phyloP scores from a whole-genome alignment of 2,113 vertebrate genomes.

The Rostratula benghalensis region DNA sequence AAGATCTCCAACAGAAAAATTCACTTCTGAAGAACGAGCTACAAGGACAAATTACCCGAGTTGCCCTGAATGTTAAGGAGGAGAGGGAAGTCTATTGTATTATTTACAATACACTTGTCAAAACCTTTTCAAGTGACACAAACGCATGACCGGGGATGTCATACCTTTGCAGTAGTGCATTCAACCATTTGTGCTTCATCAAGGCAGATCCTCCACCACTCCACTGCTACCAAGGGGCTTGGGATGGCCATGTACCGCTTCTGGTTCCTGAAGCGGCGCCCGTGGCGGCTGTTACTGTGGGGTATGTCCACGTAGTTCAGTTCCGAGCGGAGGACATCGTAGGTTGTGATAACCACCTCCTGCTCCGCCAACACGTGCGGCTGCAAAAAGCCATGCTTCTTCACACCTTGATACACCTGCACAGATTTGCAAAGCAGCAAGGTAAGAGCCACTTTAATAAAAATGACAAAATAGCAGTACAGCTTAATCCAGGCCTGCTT shows the following conservation, averaged over 20 bases:
- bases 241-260: slow-evolving; percentile 99
- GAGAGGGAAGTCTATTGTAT: neutral
- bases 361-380: slow-evolving; percentile 93
- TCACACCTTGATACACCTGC: slow-evolving; percentile 96
- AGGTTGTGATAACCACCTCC: slow-evolving; percentile 98
- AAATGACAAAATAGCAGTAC: neutral
- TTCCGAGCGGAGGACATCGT: slow-evolving; percentile 93
- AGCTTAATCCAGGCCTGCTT: neutral
- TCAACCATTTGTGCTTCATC: slow-evolving; percentile 99
- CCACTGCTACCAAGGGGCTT: slow-evolving; percentile 94
- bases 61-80: neutral
- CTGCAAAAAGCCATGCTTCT: slow-evolving; percentile 96
- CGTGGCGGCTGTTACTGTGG: slow-evolving; percentile 94
- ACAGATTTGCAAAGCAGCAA: neutral
- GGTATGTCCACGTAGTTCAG: slow-evolving; percentile 97
- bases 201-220: slow-evolving; percentile 98
- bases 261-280: slow-evolving; percentile 93
- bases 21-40: slow-evolving; percentile 2
- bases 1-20: slow-evolving; percentile 3
- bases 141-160: neutral
- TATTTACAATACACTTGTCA: neutral
- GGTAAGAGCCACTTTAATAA: neutral
- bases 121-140: neutral
- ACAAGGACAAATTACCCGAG: neutral
- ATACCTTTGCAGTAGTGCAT: slow-evolving; percentile 93